Evolutionary conservation across 1,140 invertebrate species (phyloP), one percentile per base, ranked within the genome.

Genomic region (Gonioctena quinquepunctata): DNA sequence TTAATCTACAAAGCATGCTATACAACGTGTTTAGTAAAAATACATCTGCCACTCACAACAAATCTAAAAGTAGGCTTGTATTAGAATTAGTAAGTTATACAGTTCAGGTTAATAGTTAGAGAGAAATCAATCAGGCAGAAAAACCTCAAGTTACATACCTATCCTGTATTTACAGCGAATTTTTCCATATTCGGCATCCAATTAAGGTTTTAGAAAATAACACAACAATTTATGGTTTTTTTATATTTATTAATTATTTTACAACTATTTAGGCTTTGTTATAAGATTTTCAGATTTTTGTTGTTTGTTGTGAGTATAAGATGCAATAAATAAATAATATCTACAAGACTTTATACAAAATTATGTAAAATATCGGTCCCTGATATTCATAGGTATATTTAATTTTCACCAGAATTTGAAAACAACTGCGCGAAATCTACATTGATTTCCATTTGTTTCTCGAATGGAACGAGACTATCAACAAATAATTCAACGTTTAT

Each of bases 311-410:
- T 82, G 81, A 82, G 81, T 82, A 77, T 79, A 81, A 62, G 81
- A 82, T 77, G 78, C 77, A 81, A 81, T 82, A 82, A 82, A 81
- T 81, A 82, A 82, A 79, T 78, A 81, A 79, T 78, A 82, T 80
- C 77, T 82, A 82, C 81, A 82, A 79, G 75, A 77, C 75, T 82
- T 82, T 82, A 76, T 82, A 81, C 79, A 82, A 81, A 81, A 78
- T 74, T 67, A 76, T 72, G 64, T 76, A 74, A 79, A 75, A 77
- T 75, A 76, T 79, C 79, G 77, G 79, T 80, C 77, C 79, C 77
- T 81, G 74, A 76, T 75, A 67, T 76, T 63, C 72, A 70, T 75
- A 75, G 69, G 63, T 76, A 72, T 48, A 59, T 75, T 33, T 61
- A 25, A 33, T 67, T 63, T 69, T 63, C 66, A 69, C 66, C 66